Evolutionary conservation across 2,797 vertebrate species (phyloP).

Genomic region (Dromococcyx pavoninus): DNA sequence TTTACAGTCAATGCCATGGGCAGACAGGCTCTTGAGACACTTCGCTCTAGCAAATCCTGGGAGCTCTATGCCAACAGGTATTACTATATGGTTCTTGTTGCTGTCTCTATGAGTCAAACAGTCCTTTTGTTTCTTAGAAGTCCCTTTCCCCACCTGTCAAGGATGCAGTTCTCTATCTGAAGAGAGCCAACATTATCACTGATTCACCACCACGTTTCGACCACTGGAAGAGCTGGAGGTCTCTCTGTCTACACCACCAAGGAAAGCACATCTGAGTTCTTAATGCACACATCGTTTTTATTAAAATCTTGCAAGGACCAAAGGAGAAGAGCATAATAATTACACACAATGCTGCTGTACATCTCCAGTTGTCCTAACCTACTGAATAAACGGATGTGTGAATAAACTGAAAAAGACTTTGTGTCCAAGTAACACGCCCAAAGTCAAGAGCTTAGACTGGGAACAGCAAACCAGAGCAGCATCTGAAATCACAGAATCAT

Average conservation of each 20-base stretch:
- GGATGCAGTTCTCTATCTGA: not conserved
- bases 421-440: not conserved
- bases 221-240: not conserved
- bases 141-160: not conserved
- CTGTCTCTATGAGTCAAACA: not conserved
- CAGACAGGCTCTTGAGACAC: not conserved
- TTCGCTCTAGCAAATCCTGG: not conserved
- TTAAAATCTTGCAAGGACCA: not conserved
- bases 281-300: rapidly evolving
- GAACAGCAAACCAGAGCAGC: not conserved
- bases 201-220: not conserved
- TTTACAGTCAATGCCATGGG: not conserved
- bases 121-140: not conserved
- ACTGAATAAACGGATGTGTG: not conserved
- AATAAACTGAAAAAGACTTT: not conserved
- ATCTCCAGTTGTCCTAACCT: not conserved
- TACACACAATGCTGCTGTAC: not conserved
- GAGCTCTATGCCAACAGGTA: not conserved
- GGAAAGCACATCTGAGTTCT: not conserved
- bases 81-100: not conserved
- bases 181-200: not conserved
- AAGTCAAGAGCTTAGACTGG: not conserved
- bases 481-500: not conserved
- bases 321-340: not conserved
- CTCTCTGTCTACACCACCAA: not conserved